Percentiles rank a stretch among this genome's conserved stretches.
Conservation (phyloP, 2,888 invertebrate species). For the Pollenia labialis region DNA sequence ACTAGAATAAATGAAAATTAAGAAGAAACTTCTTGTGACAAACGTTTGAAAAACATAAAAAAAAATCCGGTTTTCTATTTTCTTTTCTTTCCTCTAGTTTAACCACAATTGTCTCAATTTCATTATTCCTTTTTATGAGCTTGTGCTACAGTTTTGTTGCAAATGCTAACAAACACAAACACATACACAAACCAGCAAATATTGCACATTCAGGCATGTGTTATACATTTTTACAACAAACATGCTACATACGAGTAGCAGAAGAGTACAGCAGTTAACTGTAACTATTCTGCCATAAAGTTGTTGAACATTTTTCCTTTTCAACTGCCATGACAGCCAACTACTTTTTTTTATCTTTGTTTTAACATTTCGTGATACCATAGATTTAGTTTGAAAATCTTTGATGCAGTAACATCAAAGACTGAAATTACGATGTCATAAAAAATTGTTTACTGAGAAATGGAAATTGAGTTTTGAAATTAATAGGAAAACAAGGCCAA, state of each 20-base stretch:
- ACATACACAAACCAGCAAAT: background rate
- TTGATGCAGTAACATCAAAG: background rate
- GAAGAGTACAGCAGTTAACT: conserved; percentile 25
- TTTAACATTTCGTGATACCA: conserved; percentile 35
- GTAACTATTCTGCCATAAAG: conserved; percentile 52
- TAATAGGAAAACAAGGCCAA: no score
- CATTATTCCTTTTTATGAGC: conserved; percentile 16
- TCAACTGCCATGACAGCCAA: conserved; percentile 2
- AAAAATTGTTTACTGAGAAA: background rate
- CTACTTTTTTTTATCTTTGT: conserved; percentile 1
- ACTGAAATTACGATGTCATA: background rate
- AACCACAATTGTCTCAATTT: conserved; percentile 47
- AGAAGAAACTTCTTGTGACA: background rate
- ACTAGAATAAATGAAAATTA: background rate
- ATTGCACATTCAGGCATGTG: background rate
- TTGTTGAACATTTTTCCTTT: background rate
- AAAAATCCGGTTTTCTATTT: conserved; percentile 19
- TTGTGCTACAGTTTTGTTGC: background rate
- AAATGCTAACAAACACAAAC: background rate
- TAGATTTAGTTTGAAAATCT: conserved; percentile 33
- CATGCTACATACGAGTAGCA: background rate
- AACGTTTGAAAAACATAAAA: conserved; percentile 5
- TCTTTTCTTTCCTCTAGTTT: conserved; percentile 32
- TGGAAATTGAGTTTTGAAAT: background rate
- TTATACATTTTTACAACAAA: background rate